Evolutionary conservation across 2,888 invertebrate genomes (phyloP).

Genomic region (Drosophila pseudotalamancana): DNA sequence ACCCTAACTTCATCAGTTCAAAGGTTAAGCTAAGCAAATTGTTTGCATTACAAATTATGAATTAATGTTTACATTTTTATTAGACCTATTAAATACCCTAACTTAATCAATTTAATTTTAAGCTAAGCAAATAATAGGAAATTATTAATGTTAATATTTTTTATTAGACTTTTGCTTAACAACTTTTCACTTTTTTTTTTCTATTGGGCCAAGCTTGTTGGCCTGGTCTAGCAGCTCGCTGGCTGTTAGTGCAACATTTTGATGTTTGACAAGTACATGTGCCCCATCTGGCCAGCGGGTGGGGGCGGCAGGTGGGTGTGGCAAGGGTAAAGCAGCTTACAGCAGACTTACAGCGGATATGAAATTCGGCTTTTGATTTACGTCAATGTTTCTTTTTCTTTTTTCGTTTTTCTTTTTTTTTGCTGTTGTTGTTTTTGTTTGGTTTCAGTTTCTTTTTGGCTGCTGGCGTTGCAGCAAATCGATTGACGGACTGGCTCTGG

Average conservation of each 20-base stretch:
- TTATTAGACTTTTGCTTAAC: background rate
- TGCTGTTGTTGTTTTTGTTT: slow-evolving; percentile 21
- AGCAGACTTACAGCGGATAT: slow-evolving; percentile 80
- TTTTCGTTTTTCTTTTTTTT: slow-evolving; percentile 30
- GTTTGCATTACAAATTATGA: too few species aligned
- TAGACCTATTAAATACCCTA: too few species aligned
- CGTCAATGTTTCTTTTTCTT: slow-evolving; percentile 58
- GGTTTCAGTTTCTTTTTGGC: slow-evolving; percentile 41
- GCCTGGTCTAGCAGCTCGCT: background rate
- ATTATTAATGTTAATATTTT: too few species aligned
- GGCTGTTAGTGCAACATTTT: slow-evolving; percentile 22
- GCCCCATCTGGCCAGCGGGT: slow-evolving; percentile 2
- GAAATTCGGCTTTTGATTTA: slow-evolving; percentile 79
- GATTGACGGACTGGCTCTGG: slow-evolving; percentile 69
- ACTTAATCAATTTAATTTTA: too few species aligned
- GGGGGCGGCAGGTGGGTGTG: background rate
- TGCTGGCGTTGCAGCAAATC: slow-evolving; percentile 59
- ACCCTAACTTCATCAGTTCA: too few species aligned
- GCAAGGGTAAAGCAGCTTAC: slow-evolving; percentile 71
- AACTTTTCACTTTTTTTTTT: background rate
- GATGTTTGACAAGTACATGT: slow-evolving; percentile 48
- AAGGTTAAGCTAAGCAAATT: too few species aligned
- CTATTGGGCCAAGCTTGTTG: slow-evolving; percentile 1
- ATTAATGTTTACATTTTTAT: too few species aligned
- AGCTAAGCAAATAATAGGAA: too few species aligned